A percentile compares a stretch with the other conserved stretches of the same genome.
phyloP scores from a whole-genome alignment of 2,888 invertebrate species.

The Meghimatium bilineatum region DNA sequence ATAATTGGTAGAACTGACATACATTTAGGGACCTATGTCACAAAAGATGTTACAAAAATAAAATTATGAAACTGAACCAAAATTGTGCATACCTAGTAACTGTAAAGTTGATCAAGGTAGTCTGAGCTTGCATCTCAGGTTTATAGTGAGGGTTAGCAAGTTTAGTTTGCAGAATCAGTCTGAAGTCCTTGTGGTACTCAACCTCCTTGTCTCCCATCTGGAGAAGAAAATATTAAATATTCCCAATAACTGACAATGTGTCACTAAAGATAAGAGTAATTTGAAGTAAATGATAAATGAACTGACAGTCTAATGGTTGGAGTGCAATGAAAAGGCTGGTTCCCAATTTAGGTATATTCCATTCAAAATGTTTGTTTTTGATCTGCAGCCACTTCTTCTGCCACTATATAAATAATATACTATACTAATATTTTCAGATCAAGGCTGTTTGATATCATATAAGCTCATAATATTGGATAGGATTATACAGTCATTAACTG shows the following conservation, averaged over 20 bases:
- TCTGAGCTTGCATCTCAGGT: conserved; percentile 98
- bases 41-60: neutral
- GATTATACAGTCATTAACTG: too few relatives aligned
- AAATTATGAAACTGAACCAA: neutral
- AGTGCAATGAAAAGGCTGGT: too few relatives aligned
- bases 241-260: neutral
- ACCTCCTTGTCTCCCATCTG: conserved; percentile 95
- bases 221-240: neutral
- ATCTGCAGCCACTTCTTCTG: too few relatives aligned
- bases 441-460: too few relatives aligned
- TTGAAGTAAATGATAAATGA: neutral
- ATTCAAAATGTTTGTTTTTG: too few relatives aligned
- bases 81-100: conserved; percentile 82
- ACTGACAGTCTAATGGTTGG: neutral
- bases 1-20: neutral
- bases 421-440: too few relatives aligned
- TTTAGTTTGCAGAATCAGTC: conserved; percentile 94
- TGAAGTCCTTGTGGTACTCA: conserved; percentile 91
- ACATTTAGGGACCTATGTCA: neutral
- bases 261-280: neutral
- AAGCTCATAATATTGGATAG: too few relatives aligned
- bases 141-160: conserved; percentile 98
- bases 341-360: too few relatives aligned
- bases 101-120: conserved; percentile 96
- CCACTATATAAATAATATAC: too few relatives aligned